Conservation (phyloP, 2,888 invertebrate genomes). For the Exocentrus adspersus region DNA sequence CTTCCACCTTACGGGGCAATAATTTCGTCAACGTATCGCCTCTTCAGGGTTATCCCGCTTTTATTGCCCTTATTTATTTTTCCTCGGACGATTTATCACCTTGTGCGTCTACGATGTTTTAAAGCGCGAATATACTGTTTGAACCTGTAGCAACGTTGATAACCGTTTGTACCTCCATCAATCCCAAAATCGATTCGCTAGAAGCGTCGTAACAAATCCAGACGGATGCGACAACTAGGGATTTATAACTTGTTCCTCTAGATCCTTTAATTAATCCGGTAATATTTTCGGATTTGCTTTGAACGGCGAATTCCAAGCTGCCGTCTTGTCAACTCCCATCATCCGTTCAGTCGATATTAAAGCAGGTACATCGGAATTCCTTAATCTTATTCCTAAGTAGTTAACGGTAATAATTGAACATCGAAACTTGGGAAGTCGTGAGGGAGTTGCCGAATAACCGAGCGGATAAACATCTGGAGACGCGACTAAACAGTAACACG, state of each 20-base stretch:
- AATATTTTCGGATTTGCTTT: background rate
- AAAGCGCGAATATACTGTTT: too few relatives aligned
- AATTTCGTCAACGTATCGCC: slow-evolving; percentile 34
- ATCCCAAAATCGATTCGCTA: too few relatives aligned
- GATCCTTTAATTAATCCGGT: too few relatives aligned
- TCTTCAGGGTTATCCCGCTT: slow-evolving; percentile 30
- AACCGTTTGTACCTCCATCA: too few relatives aligned
- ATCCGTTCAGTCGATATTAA: slow-evolving; percentile 9
- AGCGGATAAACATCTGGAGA: slow-evolving; percentile 14
- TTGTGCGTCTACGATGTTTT: too few relatives aligned
- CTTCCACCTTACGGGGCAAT: slow-evolving; percentile 29
- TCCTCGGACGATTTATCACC: slow-evolving; percentile 1
- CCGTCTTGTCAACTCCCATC: slow-evolving; percentile 5
- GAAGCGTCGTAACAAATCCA: too few relatives aligned
- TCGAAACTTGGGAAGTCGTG: slow-evolving; percentile 8
- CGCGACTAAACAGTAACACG: slow-evolving; percentile 15
- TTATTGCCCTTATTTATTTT: slow-evolving; percentile 33
- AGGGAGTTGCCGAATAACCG: background rate
- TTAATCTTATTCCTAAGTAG: slow-evolving; percentile 8
- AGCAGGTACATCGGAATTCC: slow-evolving; percentile 15
- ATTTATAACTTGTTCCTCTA: too few relatives aligned
- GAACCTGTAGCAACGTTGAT: too few relatives aligned
- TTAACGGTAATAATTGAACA: slow-evolving; percentile 20
- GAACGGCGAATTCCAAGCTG: background rate
- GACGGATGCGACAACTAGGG: too few relatives aligned